Base-by-base conservation (phyloP, 2,888 invertebrate genomes). In the Pterostichus niger region DNA sequence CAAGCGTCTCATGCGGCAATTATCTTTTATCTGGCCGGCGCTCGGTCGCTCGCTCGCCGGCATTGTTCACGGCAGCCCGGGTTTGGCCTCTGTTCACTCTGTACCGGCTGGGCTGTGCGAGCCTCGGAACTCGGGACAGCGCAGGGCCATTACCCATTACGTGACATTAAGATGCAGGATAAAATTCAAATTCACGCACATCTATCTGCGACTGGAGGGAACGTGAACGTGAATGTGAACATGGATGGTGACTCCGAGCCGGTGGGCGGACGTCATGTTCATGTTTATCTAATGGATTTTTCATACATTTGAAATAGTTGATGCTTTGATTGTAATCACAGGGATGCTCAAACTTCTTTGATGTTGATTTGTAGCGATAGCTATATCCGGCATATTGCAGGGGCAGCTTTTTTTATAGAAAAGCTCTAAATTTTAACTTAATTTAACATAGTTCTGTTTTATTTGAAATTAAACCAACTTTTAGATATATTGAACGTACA, bases 121-220 rank as follows among this genome's bases (percentile, higher is more conserved):
- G 73, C 46, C 24, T 17, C 46, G 10, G 15, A 7, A 61, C 10
- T n/a, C 7, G 6, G 7, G 17, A 46, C 35, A 33, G 75, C 75
- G 7, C 49, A 52, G 49, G 9, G 52, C 75, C 49, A 59, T 31
- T 35, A 24, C 54, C 78, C 78, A 78, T 78, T 78, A 78, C 78
- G 52, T 61, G 61, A 59, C 78, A 78, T 78, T 78, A 78, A 78
- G 78, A 78, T 78, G 78, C 78, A 11, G 78, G 78, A 78, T 78
- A 78, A 78, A 59, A 78, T 78, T 78, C 78, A 78, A 78, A 78
- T 78, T 61, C 78, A 61, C 59, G 56, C 78, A 77, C 40, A 15
- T 35, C 77, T 68, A 33, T 68, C 59, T 59, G 6, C 40, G 40
- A 40, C 40, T 40, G 40, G 40, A 6, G 40, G 40, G 40, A 40